phyloP scores from a whole-genome alignment of 2,797 vertebrate species.

The Aphelocoma californica region DNA sequence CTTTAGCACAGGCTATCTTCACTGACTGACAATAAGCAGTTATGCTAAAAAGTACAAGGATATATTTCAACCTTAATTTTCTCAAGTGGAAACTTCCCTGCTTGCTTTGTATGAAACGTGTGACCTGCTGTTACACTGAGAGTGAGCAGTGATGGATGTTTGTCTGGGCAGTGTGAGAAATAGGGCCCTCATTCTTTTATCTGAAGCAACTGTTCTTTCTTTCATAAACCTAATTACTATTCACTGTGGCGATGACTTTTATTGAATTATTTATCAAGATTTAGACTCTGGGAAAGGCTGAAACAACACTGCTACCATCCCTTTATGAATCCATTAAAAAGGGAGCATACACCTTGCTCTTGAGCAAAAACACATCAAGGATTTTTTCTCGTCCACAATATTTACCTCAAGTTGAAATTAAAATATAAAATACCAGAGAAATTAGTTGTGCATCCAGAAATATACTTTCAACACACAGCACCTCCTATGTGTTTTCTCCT shows the following conservation, averaged over 20 bases:
- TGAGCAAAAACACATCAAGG: neutral
- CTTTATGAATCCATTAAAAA: neutral
- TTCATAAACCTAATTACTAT: neutral
- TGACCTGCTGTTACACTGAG: neutral
- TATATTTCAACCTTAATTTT: neutral
- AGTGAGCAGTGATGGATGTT: neutral
- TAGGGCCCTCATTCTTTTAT: neutral
- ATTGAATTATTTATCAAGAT: constrained; percentile 23
- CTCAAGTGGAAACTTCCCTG: neutral
- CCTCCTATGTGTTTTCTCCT: neutral
- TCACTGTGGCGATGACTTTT: neutral
- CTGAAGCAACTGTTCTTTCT: neutral
- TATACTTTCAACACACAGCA: neutral
- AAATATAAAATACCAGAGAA: neutral
- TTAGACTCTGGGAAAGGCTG: neutral
- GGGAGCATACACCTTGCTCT: neutral
- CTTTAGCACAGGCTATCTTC: neutral
- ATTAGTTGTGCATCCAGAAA: neutral
- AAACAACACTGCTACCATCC: neutral
- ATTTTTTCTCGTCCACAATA: neutral
- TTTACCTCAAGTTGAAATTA: neutral
- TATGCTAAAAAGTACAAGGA: neutral
- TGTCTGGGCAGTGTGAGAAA: neutral
- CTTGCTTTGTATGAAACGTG: neutral
- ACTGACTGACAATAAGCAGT: neutral